These are phyloP conservation scores for Bradysia coprophila DNA, from an alignment of 1,140 invertebrate species.

Conservation along the genomic window DNA sequence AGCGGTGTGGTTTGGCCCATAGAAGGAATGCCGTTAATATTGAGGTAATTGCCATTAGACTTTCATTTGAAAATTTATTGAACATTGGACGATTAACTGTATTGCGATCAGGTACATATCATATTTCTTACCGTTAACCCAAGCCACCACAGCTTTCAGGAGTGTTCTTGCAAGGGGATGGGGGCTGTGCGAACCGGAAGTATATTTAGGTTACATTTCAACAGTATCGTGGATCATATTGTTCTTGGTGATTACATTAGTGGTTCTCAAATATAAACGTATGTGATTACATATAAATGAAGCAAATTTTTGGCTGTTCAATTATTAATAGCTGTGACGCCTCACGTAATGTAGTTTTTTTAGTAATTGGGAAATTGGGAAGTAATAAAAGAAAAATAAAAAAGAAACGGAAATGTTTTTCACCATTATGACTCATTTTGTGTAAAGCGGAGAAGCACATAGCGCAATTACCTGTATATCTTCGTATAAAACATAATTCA, in stretches of 20 bases:
- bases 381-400: no score
- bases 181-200: constrained; percentile 58
- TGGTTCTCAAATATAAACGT: constrained; percentile 60
- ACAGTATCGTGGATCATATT: constrained; percentile 71
- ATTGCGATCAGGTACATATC: constrained; percentile 40
- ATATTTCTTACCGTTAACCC: constrained; percentile 69
- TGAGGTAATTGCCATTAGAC: constrained; percentile 27
- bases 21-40: constrained; percentile 68
- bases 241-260: constrained; percentile 65
- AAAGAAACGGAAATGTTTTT: no score
- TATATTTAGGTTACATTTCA: constrained; percentile 76
- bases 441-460: no score
- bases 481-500: no score
- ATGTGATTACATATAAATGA: constrained; percentile 34
- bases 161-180: constrained; percentile 81
- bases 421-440: no score
- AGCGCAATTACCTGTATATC: no score
- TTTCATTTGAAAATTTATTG: neutral
- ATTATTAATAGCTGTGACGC: no score
- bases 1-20: constrained; percentile 83
- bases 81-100: neutral
- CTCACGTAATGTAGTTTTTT: no score
- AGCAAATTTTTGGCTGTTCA: no score
- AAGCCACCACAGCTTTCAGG: constrained; percentile 75
- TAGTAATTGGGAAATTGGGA: no score